Conservation (phyloP, 1,140 invertebrate genomes). For the Sitodiplosis mosellana region DNA sequence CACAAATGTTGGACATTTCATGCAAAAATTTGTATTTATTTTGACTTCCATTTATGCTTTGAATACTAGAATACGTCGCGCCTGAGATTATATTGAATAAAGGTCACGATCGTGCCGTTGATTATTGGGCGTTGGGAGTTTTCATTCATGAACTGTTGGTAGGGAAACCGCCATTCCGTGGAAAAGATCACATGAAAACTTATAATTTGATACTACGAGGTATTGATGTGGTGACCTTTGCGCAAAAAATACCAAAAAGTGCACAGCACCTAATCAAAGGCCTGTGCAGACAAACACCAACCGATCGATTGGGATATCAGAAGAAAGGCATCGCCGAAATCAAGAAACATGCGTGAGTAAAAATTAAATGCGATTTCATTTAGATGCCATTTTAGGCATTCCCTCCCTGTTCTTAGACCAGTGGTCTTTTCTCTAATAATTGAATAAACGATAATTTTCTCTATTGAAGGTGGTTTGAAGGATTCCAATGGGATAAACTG, state of each 20-base stretch:
- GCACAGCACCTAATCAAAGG: constrained; percentile 73
- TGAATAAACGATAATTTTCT: constrained; percentile 7
- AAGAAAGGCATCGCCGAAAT: constrained; percentile 82
- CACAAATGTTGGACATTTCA: constrained; percentile 29
- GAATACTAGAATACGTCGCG: constrained; percentile 64
- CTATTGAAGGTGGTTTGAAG: constrained; percentile 65
- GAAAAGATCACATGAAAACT: constrained; percentile 81
- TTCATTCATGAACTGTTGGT: constrained; percentile 81
- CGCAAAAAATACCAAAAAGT: constrained; percentile 54
- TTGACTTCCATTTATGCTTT: no score
- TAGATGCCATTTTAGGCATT: neutral
- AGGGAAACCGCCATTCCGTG: constrained; percentile 87
- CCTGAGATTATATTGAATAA: constrained; percentile 92
- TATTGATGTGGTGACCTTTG: constrained; percentile 77
- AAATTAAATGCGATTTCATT: constrained; percentile 4
- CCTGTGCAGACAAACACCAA: constrained; percentile 70
- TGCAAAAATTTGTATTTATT: neutral
- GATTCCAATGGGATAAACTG: constrained; percentile 82
- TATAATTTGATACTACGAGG: constrained; percentile 84
- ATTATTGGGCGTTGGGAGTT: constrained; percentile 91
- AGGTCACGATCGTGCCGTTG: constrained; percentile 80
- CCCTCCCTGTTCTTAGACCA: neutral
- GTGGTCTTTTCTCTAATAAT: constrained; percentile 2
- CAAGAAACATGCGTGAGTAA: constrained; percentile 75
- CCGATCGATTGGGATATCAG: constrained; percentile 85